phyloP scores from a whole-genome alignment of 1,140 invertebrate genomes.

The Carcinoscorpius rotundicauda region DNA sequence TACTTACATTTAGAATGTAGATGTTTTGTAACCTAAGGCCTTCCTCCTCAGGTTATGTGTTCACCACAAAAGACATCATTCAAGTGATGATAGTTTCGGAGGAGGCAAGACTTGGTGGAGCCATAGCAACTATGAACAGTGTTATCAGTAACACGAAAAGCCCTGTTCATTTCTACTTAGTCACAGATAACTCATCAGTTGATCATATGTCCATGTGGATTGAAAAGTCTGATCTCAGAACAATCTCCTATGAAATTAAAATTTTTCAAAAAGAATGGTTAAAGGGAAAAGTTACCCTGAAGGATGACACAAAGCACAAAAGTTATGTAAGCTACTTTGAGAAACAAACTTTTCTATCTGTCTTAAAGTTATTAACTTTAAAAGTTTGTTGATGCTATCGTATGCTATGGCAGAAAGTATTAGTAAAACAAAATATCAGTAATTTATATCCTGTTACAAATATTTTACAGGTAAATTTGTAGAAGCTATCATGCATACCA shows the following conservation, averaged over 20 bases:
- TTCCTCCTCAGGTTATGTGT: not conserved
- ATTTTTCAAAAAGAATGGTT: not conserved
- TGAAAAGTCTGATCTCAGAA: not conserved
- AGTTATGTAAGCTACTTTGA: no score
- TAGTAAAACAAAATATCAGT: no score
- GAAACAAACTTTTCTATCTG: no score
- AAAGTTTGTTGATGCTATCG: no score
- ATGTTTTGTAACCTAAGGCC: not conserved
- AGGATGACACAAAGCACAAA: no score
- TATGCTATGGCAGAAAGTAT: no score
- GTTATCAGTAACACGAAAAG: not conserved
- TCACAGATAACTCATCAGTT: not conserved
- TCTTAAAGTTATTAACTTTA: no score
- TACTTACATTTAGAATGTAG: no score
- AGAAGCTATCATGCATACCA: no score
- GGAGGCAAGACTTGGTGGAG: not conserved
- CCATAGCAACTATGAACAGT: not conserved
- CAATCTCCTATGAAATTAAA: not conserved
- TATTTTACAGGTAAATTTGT: no score
- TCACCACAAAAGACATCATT: not conserved
- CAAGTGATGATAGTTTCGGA: not conserved
- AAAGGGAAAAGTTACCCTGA: no score
- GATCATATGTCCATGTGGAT: not conserved
- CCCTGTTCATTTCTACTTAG: not conserved
- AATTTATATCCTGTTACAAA: no score